Conservation (phyloP, 2,113 vertebrate genomes). For the Urocitellus parryii region DNA sequence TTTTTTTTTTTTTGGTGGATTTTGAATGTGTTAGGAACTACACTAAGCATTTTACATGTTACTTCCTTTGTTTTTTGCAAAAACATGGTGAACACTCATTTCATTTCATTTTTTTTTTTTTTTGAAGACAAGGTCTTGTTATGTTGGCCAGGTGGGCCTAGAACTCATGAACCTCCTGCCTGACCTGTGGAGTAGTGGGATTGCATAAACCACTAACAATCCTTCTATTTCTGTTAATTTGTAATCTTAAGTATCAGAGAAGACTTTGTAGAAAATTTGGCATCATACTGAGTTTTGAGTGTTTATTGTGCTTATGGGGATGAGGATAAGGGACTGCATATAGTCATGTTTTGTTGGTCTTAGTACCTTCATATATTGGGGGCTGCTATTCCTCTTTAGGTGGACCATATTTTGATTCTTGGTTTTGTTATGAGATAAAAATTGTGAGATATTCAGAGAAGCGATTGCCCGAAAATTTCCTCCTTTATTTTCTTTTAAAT, state of each 20-base stretch:
- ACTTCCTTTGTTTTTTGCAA: conserved; percentile 42
- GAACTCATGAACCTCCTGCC: background rate
- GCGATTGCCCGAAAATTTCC: background rate
- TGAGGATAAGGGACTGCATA: background rate
- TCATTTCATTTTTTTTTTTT: background rate
- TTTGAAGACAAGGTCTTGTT: background rate
- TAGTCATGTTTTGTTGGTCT: background rate
- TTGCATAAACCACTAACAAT: background rate
- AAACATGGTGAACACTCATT: background rate
- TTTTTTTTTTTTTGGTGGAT: conserved; percentile 30
- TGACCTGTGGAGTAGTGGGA: background rate
- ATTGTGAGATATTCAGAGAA: background rate
- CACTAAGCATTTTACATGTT: background rate
- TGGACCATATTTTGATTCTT: conserved; percentile 31
- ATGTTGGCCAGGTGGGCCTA: background rate
- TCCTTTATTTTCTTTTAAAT: background rate
- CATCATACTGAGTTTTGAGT: conserved; percentile 21
- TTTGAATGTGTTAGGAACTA: background rate
- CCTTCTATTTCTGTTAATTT: conserved; percentile 39
- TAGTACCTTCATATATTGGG: background rate
- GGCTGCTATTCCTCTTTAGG: background rate
- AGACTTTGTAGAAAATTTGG: conserved; percentile 43
- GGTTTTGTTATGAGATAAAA: conserved; percentile 12
- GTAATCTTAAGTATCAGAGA: background rate
- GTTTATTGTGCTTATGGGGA: background rate